phyloP scores from a whole-genome alignment of 2,113 vertebrate species.

The Ophiodon elongatus region DNA sequence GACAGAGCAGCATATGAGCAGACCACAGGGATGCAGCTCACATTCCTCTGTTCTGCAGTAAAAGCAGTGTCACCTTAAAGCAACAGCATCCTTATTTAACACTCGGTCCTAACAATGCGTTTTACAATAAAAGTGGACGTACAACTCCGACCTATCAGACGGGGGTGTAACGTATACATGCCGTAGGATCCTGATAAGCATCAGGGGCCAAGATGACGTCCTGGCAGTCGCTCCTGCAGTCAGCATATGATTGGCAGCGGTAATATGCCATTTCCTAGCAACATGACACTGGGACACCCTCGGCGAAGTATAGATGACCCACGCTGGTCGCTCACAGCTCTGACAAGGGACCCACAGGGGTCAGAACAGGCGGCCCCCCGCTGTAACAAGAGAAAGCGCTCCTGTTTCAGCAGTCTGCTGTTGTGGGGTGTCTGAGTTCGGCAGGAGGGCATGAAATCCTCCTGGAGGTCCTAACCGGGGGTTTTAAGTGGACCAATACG shows the following conservation, averaged over 20 bases:
- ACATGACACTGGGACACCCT: conserved; percentile 70
- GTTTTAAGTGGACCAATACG: conserved; percentile 57
- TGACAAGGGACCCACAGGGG: conserved; percentile 69
- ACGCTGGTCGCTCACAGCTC: conserved; percentile 65
- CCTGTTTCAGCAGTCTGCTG: conserved; percentile 59
- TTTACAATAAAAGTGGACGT: not conserved
- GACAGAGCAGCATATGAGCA: conserved; percentile 13
- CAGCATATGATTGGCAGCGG: conserved; percentile 70
- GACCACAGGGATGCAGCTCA: conserved; percentile 24
- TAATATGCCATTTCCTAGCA: conserved; percentile 75
- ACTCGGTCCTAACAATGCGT: not conserved
- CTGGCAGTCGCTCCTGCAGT: conserved; percentile 51
- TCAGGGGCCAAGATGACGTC: conserved; percentile 27
- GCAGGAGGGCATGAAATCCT: conserved; percentile 38
- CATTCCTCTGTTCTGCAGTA: conserved; percentile 30
- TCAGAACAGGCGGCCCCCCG: conserved; percentile 38
- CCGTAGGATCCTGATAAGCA: conserved; percentile 42
- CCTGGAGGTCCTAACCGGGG: conserved; percentile 32
- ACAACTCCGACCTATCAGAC: conserved; percentile 4
- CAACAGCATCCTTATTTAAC: conserved; percentile 28
- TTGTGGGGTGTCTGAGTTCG: conserved; percentile 44
- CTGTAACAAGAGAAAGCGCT: conserved; percentile 71
- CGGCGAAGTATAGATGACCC: conserved; percentile 72
- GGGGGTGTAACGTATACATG: conserved; percentile 23
- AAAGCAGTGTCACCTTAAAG: conserved; percentile 50